These are phyloP conservation scores for Dendrocopos noguchii DNA, from an alignment of 2,113 vertebrate species.

Conservation along the genomic window DNA sequence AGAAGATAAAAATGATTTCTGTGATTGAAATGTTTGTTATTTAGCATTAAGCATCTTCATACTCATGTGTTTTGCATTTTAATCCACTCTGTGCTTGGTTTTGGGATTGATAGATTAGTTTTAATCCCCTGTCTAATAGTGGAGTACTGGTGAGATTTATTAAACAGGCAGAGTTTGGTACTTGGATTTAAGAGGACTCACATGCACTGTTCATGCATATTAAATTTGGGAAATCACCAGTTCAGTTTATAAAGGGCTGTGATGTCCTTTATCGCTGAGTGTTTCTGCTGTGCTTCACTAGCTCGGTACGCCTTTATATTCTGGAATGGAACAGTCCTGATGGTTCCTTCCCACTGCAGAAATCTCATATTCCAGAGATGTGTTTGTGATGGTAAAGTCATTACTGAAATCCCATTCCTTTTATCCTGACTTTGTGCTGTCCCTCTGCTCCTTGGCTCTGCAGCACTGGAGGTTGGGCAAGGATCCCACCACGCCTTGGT, in stretches of 20 bases:
- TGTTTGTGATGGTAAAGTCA: not conserved
- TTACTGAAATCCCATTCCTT: constrained; percentile 35
- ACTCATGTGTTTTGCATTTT: constrained; percentile 81
- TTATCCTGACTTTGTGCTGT: not conserved
- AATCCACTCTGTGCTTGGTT: constrained; percentile 84
- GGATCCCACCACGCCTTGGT: not conserved
- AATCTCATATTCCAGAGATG: constrained; percentile 44
- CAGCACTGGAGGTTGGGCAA: not conserved
- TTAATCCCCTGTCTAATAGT: constrained; percentile 87
- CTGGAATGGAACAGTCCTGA: constrained; percentile 48
- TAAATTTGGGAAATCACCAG: constrained; percentile 73
- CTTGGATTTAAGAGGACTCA: constrained; percentile 83
- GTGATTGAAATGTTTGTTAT: constrained; percentile 86
- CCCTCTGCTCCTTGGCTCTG: not conserved
- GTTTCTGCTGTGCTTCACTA: constrained; percentile 67
- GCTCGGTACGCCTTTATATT: constrained; percentile 60
- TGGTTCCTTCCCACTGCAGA: constrained; percentile 49
- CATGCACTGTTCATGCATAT: constrained; percentile 78
- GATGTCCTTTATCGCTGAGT: constrained; percentile 71
- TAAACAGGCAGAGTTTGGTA: constrained; percentile 80
- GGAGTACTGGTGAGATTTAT: constrained; percentile 84
- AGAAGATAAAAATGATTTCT: constrained; percentile 85
- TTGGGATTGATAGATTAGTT: constrained; percentile 86
- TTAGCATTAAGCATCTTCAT: constrained; percentile 83
- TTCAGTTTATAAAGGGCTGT: constrained; percentile 75